These are phyloP conservation scores for Aleadryas rufinucha DNA, from an alignment of 2,113 vertebrate genomes.

Conservation along the genomic window DNA sequence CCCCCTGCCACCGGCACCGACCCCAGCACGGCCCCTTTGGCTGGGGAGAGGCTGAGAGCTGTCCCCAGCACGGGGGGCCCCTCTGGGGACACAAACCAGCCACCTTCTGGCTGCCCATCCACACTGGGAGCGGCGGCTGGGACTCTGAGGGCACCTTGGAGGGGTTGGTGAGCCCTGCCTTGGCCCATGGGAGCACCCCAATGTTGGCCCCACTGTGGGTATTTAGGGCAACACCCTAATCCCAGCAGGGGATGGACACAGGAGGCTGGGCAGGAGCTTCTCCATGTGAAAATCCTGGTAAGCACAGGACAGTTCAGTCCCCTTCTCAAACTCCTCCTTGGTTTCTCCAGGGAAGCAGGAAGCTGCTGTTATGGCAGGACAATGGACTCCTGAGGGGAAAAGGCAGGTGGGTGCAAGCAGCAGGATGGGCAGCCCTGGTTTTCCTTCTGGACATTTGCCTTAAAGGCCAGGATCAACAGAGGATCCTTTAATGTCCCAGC, in stretches of 20 bases:
- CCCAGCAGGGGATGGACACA: accelerated
- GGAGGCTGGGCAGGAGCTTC: background rate
- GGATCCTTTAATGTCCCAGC: background rate
- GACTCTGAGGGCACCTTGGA: background rate
- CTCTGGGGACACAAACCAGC: background rate
- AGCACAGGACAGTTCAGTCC: background rate
- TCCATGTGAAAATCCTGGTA: background rate
- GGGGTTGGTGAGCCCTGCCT: accelerated
- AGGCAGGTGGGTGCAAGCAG: background rate
- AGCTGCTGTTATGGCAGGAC: background rate
- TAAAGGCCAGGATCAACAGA: background rate
- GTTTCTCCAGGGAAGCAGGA: background rate
- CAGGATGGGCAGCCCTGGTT: background rate
- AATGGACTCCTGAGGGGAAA: accelerated
- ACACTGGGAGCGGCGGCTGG: accelerated
- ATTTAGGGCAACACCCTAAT: background rate
- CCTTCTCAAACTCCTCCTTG: background rate
- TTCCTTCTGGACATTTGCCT: background rate
- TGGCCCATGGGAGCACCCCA: accelerated
- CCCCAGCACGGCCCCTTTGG: accelerated
- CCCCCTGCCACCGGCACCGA: background rate
- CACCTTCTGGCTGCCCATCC: background rate
- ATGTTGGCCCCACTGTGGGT: accelerated
- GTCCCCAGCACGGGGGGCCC: background rate
- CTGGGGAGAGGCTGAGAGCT: background rate